Base-by-base conservation (phyloP, 2,113 vertebrate genomes). In the Limanda limanda region DNA sequence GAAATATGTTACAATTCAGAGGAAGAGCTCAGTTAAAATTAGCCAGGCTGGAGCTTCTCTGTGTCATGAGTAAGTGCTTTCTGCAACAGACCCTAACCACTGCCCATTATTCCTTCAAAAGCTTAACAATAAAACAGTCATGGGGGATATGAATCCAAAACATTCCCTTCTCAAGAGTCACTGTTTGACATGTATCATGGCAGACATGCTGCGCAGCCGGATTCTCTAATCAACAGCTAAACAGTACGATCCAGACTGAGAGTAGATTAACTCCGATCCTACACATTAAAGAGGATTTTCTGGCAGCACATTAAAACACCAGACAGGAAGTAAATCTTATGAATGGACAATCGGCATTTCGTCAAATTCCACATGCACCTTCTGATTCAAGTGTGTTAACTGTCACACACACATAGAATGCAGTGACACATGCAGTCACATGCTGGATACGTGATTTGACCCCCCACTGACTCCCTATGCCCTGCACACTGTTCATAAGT, bases 231-330 rank as follows among this genome's bases (percentile, higher is more conserved):
- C 75, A 69, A 57, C 55, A 75, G 55, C 59, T 14, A 31, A 1
- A 24, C 20, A 35, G 21, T 54, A 14, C 18, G 21, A 68, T 73
- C 64, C 65, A 71, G 31, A 55, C 63, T 8, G 52, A 67, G 60
- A 76, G 62, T 66, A 68, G 74, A 76, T 80, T 84, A 72, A 37
- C 63, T 68, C 4, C 73, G 76, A 88, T 82, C 75, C 61, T 76
- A 65, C 47, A 72, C 6, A 31, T 31, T 31, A 31, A 31, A 48
- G 45, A 48, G 45, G 45, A 15, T 48, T 48, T 48, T 17, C 45
- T 3, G 8, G 63, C 51, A 45, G 42, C 31, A 78, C 45, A 48
- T 48, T 48, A 48, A 48, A 74, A 71, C 74, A 78, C 64, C 58
- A 20, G 45, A 9, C 54, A 55, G 58, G n/a, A 81, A 68, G 68